phyloP scores from a whole-genome alignment of 2,888 invertebrate genomes.

The Cataglyphis rosenhaueri region DNA sequence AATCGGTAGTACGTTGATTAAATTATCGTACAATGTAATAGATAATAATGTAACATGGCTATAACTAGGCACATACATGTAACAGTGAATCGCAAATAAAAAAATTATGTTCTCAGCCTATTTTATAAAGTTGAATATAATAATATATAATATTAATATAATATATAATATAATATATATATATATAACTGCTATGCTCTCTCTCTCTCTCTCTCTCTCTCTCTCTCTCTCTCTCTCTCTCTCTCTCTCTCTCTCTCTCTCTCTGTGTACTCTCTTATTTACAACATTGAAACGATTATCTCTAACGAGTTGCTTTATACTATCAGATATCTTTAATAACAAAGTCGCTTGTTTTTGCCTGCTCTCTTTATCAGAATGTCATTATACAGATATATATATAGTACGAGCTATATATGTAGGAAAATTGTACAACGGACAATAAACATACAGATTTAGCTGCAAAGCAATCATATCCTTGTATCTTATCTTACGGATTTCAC shows the following conservation, averaged over 20 bases:
- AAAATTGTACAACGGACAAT: constrained; percentile 75
- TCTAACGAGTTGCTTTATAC: constrained; percentile 66
- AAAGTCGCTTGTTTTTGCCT: constrained; percentile 59
- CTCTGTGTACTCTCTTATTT: constrained; percentile 74
- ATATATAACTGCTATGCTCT: constrained; percentile 65
- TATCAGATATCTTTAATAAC: constrained; percentile 68
- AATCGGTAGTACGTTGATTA: constrained; percentile 80
- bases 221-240: constrained; percentile 56
- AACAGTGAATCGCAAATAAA: constrained; percentile 84
- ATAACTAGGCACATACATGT: constrained; percentile 84
- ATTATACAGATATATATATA: constrained; percentile 48
- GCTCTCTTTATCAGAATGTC: constrained; percentile 62
- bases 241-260: constrained; percentile 18
- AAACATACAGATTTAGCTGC: constrained; percentile 61
- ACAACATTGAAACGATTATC: constrained; percentile 81
- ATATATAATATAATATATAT: constrained; percentile 57
- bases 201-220: constrained; percentile 18
- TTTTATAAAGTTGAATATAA: constrained; percentile 72
- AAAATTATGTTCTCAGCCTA: constrained; percentile 81
- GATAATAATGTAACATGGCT: constrained; percentile 79
- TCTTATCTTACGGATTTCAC: constrained; percentile 39
- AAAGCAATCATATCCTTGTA: constrained; percentile 63
- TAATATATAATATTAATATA: constrained; percentile 64
- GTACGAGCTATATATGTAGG: constrained; percentile 61
- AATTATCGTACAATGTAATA: constrained; percentile 80